Conservation (phyloP, 2,888 invertebrate species). For the Ypsolopha sequella region DNA sequence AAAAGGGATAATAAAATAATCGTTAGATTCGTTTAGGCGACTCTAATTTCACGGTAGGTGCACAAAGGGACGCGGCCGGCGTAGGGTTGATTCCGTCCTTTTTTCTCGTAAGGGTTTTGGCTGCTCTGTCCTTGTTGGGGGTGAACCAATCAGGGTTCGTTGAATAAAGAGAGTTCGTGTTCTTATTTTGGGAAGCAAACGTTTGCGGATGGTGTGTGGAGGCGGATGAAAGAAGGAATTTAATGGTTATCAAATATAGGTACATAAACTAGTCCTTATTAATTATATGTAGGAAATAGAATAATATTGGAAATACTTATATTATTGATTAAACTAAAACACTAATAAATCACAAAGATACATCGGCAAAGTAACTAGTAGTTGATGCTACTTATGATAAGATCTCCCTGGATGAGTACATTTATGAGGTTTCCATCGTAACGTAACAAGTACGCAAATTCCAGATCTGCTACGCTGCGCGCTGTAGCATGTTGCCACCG, state of each 20-base stretch:
- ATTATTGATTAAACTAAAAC: no score
- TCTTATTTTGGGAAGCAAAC: slow-evolving; percentile 37
- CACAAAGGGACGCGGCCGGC: slow-evolving; percentile 52
- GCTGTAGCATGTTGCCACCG: no score
- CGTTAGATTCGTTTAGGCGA: slow-evolving; percentile 71
- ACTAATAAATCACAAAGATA: no score
- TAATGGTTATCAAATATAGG: not conserved
- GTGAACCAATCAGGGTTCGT: slow-evolving; percentile 43
- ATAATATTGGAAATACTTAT: no score
- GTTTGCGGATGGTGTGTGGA: slow-evolving; percentile 39
- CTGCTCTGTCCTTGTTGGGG: slow-evolving; percentile 26
- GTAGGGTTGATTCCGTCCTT: slow-evolving; percentile 35
- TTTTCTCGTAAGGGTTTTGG: slow-evolving; percentile 14
- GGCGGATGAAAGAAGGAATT: not conserved
- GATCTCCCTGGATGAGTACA: no score
- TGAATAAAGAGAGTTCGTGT: slow-evolving; percentile 28
- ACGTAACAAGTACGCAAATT: no score
- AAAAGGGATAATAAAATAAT: slow-evolving; percentile 71
- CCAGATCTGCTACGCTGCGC: no score
- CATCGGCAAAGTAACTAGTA: no score
- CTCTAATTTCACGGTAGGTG: slow-evolving; percentile 68
- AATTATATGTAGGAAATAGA: no score
- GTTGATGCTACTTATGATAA: no score
- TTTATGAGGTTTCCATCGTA: no score
- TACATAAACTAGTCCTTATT: not conserved